Percentiles rank a stretch among this genome's conserved stretches.
phyloP scores from a whole-genome alignment of 2,888 invertebrate species.

The Stegophylla sp. region DNA sequence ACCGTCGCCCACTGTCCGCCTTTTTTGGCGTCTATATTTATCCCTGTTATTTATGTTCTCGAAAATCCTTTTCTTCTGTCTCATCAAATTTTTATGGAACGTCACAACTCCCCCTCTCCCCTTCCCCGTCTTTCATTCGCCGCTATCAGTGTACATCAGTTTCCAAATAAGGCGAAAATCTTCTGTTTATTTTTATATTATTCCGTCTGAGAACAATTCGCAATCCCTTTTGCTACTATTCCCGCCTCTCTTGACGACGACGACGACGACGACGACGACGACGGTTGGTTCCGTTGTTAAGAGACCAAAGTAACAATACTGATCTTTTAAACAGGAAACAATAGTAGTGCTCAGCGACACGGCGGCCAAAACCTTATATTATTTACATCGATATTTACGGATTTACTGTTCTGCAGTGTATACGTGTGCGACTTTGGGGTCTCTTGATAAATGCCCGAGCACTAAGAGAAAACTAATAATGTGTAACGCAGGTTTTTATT shows the following conservation, averaged over 20 bases:
- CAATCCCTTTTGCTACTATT: neutral
- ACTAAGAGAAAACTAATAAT: neutral
- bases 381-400: neutral
- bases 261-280: neutral
- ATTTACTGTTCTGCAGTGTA: neutral
- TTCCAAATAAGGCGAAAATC: constrained; percentile 13
- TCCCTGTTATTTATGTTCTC: constrained; percentile 46
- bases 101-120: neutral
- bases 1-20: constrained; percentile 28
- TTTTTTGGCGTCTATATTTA: constrained; percentile 54
- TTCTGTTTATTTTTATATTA: constrained; percentile 21
- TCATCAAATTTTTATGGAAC: constrained; percentile 32
- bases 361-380: neutral
- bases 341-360: neutral
- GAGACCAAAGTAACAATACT: constrained; percentile 3
- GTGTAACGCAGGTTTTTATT: too few species aligned
- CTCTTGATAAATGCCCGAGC: neutral
- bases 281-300: neutral
- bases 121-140: neutral
- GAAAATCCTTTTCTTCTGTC: constrained; percentile 29
- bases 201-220: constrained; percentile 18
- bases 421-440: neutral
- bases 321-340: constrained; percentile 18
- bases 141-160: constrained; percentile 1
- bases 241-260: neutral